These are phyloP conservation scores for Actenoides lindsayi DNA, from an alignment of 2,113 vertebrate genomes.

Conservation along the genomic window DNA sequence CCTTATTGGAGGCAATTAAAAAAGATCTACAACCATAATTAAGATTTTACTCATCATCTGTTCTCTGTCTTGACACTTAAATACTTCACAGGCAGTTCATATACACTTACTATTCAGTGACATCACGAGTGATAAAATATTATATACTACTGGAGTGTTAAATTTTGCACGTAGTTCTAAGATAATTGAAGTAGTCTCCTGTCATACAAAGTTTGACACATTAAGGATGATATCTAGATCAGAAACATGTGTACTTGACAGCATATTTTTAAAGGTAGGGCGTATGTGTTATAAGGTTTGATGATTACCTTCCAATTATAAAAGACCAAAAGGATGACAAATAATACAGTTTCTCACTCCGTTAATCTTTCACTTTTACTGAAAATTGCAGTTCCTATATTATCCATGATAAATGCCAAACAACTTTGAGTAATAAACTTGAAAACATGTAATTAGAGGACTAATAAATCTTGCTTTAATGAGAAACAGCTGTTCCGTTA, in stretches of 20 bases:
- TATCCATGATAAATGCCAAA: slow-evolving; percentile 54
- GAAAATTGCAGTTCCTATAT: slow-evolving; percentile 54
- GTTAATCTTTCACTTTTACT: slow-evolving; percentile 23
- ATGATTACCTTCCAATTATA: slow-evolving; percentile 10
- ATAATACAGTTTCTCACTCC: slow-evolving; percentile 14
- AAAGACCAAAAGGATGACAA: background rate
- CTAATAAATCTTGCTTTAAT: slow-evolving; percentile 80
- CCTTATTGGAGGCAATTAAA: background rate
- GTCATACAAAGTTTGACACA: background rate
- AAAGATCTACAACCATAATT: slow-evolving; percentile 29
- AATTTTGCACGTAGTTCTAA: slow-evolving; percentile 5
- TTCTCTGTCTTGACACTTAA: background rate
- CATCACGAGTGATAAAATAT: slow-evolving; percentile 39
- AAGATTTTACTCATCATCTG: slow-evolving; percentile 14
- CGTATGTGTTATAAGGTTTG: background rate
- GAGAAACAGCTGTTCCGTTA: slow-evolving; percentile 73
- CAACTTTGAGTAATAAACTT: slow-evolving; percentile 65
- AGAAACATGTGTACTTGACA: background rate
- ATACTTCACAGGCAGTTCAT: slow-evolving; percentile 26
- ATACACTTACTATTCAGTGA: background rate
- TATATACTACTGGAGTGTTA: background rate
- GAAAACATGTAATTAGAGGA: slow-evolving; percentile 68
- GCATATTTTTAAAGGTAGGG: background rate
- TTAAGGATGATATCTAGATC: slow-evolving; percentile 23
- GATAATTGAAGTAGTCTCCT: slow-evolving; percentile 13